Evolutionary conservation across 2,113 vertebrate genomes (phyloP), one percentile per base, ranked within the genome.

Genomic region (Leptodactylus fuscus): DNA sequence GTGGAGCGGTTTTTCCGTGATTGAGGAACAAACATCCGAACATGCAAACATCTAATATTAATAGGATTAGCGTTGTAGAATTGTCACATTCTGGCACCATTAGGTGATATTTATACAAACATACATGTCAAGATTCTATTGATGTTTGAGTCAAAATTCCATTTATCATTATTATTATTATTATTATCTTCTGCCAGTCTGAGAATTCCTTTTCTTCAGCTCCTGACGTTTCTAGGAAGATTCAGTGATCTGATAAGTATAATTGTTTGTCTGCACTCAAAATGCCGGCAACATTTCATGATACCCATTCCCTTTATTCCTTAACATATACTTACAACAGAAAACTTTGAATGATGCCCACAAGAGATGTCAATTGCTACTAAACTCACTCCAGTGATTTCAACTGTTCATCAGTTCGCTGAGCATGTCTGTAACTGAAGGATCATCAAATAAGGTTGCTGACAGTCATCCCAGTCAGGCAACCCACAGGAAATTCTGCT

Each of bases 351-450:
- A 86, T 86, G 77, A 86, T 86, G 84, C 84, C 76, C 84, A 86
- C 84, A 81, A 81, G 84, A 81, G 84, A 86, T 86, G 84, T 81
- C 84, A 86, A 86, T 81, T 86, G 77, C 77, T 86, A 49, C 76
- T 86, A 86, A 86, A 86, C 84, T 81, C 84, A 86, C 84, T 86
- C 84, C 84, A 86, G 84, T 86, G 84, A 86, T 86, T 81, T 86
- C 84, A 73, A 86, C 84, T 86, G 73, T 86, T 86, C 84, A 86
- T 86, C 84, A 86, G 76, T 86, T 86, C 76, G 84, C 77, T 81
- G 84, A 86, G 84, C 84, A 86, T 86, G 84, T 86, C 84, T 86
- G 84, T 73, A 86, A 86, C 65, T 86, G 84, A 86, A 86, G 77
- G 77, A 86, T 86, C 76, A 86, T 86, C 84, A 86, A 86, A 81